Base-by-base conservation (phyloP, 2,797 vertebrate species). In the Phalloptychus januarius region DNA sequence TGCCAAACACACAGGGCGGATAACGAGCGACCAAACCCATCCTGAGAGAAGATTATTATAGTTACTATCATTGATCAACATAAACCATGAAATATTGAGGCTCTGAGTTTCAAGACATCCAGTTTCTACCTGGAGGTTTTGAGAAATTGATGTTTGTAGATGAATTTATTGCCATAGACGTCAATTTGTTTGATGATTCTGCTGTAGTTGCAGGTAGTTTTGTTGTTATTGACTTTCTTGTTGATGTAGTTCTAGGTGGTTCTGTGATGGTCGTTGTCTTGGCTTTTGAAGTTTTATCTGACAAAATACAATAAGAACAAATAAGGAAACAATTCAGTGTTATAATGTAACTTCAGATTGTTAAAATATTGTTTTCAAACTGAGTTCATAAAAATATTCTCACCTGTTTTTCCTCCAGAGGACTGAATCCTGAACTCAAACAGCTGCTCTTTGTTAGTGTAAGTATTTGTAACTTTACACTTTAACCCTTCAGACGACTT, bases 101-200 rank as follows among this genome's bases (percentile, higher is more conserved):
- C n/a, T 52, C 50, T 52, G 7, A 52, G 8, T 7, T 52, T 52
- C 7, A 25, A 25, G 20, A 2, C 5, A 52, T 52, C 8, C 23
- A 25, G 5, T 8, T 23, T 52, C 23, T 38, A 52, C 77, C 45
- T 67, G 4, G 25, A 45, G 44, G 23, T 77, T 71, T 10, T 33
- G 54, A n/a, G 33, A 5, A 0, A 33, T 40, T 25, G 0, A 5
- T 25, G 12, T 45, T n/a, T 40, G 33, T 8, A 52, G 58, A 50
- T 77, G 5, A 7, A 25, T 52, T 52, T 11, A 52, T 52, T 25
- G 5, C 23, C 2, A 3, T 10, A 52, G 23, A 52, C 1, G 23
- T 52, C 50, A 7, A 52, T 52, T 52, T 48, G 16, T 25, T n/a
- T 36, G 18, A 40, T 70, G 50, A 31, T 70, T 54, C 16, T 18